Evolutionary conservation across 2,888 invertebrate genomes (phyloP).

Genomic region (Dryadula phaetusa): DNA sequence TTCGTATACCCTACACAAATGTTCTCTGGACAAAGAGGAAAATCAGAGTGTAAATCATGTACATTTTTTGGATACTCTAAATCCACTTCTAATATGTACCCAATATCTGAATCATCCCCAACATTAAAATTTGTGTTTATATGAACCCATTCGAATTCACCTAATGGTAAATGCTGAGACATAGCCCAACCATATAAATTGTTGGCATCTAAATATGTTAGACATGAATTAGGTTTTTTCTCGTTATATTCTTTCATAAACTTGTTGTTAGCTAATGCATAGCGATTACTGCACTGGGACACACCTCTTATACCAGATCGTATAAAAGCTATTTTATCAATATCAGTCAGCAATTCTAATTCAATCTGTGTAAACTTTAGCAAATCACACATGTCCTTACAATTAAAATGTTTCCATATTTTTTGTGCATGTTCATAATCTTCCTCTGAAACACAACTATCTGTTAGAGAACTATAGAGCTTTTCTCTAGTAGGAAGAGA

Average conservation of each 20-base stretch:
- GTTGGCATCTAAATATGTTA: conserved; percentile 57
- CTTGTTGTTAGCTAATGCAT: conserved; percentile 55
- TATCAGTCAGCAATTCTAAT: conserved; percentile 45
- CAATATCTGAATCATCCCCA: conserved; percentile 25
- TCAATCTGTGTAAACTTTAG: conserved; percentile 43
- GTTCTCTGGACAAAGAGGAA: conserved; percentile 13
- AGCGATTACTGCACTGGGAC: conserved; percentile 47
- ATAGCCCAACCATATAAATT: conserved; percentile 60
- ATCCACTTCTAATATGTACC: conserved; percentile 55
- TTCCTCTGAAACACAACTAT: conserved; percentile 2
- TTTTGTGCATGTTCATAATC: not conserved
- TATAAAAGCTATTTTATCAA: conserved; percentile 43
- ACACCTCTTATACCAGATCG: conserved; percentile 45
- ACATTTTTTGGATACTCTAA: conserved; percentile 49
- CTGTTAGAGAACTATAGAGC: not conserved
- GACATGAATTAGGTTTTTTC: conserved; percentile 44
- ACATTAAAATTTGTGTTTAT: conserved; percentile 13
- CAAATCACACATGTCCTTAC: conserved; percentile 50
- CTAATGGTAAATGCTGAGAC: conserved; percentile 51
- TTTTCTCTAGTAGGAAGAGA: conserved; percentile 22
- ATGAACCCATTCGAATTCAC: conserved; percentile 51
- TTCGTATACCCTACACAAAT: too few species aligned
- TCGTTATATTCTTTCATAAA: conserved; percentile 49
- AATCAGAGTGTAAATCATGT: conserved; percentile 51
- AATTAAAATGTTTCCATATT: conserved; percentile 17